phyloP scores from a whole-genome alignment of 2,888 invertebrate genomes.

The Linnaemya vulpina region DNA sequence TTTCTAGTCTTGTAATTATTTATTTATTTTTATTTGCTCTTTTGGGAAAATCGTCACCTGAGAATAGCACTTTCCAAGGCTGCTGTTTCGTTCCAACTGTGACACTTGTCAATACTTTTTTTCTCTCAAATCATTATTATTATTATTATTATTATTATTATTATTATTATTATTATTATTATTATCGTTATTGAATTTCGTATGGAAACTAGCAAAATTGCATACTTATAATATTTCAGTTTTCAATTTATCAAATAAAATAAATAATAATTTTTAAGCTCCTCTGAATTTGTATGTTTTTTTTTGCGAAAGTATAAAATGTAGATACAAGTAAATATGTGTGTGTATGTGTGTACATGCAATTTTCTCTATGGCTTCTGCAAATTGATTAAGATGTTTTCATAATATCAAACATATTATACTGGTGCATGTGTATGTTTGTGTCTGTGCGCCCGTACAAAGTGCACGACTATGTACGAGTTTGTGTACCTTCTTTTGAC shows the following conservation, averaged over 20 bases:
- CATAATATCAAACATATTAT: constrained; percentile 5
- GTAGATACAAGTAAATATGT: too few species aligned
- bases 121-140: not conserved
- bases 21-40: not conserved
- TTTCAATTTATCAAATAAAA: not conserved
- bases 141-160: too few species aligned
- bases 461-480: not conserved
- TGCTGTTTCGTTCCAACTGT: constrained; percentile 42
- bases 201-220: not conserved
- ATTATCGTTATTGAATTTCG: not conserved
- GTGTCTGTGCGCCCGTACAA: too few species aligned
- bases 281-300: not conserved
- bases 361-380: constrained; percentile 45
- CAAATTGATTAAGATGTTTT: constrained; percentile 22
- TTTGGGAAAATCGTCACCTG: not conserved
- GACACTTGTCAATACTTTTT: constrained; percentile 9
- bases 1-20: not conserved
- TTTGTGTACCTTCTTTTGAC: constrained; percentile 9
- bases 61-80: not conserved
- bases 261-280: not conserved
- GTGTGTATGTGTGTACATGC: not conserved
- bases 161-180: too few species aligned
- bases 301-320: not conserved
- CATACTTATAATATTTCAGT: not conserved
- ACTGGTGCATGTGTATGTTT: too few species aligned